Conservation (phyloP, 2,113 vertebrate species). For the Plestiodon gilberti region DNA sequence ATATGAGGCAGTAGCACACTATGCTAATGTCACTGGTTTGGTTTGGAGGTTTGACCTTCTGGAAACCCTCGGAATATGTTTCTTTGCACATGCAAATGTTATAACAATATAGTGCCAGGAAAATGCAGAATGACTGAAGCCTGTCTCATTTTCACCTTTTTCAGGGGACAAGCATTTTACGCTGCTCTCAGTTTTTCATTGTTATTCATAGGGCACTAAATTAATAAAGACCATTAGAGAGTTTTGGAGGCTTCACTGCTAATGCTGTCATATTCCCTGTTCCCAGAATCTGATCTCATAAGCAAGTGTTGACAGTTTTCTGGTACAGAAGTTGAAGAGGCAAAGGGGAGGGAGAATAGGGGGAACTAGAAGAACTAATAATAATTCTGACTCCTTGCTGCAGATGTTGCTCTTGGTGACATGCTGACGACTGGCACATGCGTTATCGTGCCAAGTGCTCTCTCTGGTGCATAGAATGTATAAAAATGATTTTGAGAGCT, state of each 20-base stretch:
- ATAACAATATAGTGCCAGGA: not conserved
- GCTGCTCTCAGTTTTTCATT: not conserved
- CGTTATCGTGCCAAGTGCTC: slow-evolving; percentile 15
- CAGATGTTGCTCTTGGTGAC: not conserved
- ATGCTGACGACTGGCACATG: rapidly evolving
- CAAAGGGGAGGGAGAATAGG: not conserved
- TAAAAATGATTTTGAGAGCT: slow-evolving; percentile 22
- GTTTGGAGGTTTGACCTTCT: not conserved
- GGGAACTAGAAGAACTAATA: not conserved
- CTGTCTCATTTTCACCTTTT: not conserved
- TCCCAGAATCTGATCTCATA: slow-evolving; percentile 13
- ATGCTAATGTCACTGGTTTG: not conserved
- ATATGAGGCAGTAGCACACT: no score
- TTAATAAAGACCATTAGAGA: slow-evolving; percentile 22
- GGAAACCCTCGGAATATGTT: not conserved
- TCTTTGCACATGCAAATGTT: not conserved
- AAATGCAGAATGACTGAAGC: not conserved
- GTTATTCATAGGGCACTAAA: not conserved
- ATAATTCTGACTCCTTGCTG: slow-evolving; percentile 1
- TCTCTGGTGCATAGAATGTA: not conserved
- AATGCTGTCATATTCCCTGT: not conserved
- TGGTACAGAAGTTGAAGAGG: not conserved
- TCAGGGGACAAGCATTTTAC: not conserved
- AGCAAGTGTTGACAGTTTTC: slow-evolving; percentile 8
- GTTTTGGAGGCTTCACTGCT: not conserved